Conservation (phyloP, 2,888 invertebrate species). For the Lycaena phlaeas region DNA sequence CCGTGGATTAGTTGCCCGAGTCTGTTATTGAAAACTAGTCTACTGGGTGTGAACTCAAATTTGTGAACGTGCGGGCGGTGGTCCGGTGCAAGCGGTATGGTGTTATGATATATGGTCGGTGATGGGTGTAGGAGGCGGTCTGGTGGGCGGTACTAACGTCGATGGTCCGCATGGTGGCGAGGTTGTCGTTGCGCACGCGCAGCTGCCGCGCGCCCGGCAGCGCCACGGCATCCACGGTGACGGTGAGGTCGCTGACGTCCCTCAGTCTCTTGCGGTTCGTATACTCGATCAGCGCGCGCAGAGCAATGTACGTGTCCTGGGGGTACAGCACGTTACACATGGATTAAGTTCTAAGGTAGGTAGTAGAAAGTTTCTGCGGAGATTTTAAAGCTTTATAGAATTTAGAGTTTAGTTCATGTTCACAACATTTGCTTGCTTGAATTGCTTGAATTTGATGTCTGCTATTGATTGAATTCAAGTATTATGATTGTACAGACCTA, state of each 20-base stretch:
- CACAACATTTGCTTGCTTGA: neutral
- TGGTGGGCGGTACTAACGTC: constrained; percentile 67
- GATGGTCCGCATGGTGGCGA: constrained; percentile 84
- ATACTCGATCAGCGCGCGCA: constrained; percentile 92
- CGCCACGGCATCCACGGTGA: constrained; percentile 89
- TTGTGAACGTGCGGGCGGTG: too few relatives aligned
- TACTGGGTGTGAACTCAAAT: too few relatives aligned
- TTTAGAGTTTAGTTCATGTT: neutral
- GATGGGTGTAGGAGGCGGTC: too few relatives aligned
- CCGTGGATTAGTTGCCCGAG: too few relatives aligned
- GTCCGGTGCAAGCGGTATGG: too few relatives aligned
- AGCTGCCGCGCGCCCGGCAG: constrained; percentile 78
- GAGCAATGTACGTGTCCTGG: constrained; percentile 88
- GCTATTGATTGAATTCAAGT: too few relatives aligned
- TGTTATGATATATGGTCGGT: too few relatives aligned
- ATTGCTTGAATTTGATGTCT: too few relatives aligned
- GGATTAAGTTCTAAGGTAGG: too few relatives aligned
- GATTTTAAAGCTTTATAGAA: neutral
- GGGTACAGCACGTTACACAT: too few relatives aligned
- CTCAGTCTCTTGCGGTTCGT: constrained; percentile 88
- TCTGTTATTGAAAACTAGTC: too few relatives aligned
- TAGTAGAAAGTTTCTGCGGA: neutral
- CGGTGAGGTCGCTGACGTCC: constrained; percentile 84
- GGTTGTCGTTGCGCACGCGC: constrained; percentile 81
- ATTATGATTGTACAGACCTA: too few relatives aligned